These are phyloP conservation scores for Heliangelus exortis DNA, from an alignment of 2,797 vertebrate species.

Conservation along the genomic window DNA sequence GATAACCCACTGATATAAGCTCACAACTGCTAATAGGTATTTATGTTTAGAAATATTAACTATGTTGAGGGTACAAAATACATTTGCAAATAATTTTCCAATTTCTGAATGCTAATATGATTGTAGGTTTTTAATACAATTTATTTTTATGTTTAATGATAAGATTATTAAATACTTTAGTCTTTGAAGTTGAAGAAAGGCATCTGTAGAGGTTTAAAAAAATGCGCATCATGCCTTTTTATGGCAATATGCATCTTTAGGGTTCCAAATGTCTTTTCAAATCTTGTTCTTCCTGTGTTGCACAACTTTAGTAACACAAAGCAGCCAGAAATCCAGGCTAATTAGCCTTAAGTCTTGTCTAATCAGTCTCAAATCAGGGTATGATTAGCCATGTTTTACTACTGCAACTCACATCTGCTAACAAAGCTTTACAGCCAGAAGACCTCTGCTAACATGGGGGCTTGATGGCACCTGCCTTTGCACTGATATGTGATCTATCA, in stretches of 20 bases:
- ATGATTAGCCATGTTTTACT: slow-evolving; percentile 14
- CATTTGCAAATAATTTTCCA: neutral
- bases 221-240: neutral
- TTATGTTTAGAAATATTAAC: neutral
- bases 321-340: slow-evolving; percentile 31
- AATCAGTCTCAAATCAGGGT: slow-evolving; percentile 33
- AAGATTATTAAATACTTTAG: neutral
- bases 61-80: neutral
- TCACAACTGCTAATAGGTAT: neutral
- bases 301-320: neutral
- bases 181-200: neutral
- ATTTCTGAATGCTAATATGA: neutral
- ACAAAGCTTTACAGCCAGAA: neutral
- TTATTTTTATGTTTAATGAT: neutral
- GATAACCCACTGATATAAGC: neutral
- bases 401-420: neutral
- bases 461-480: neutral
- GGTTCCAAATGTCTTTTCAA: neutral
- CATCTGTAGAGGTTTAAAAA: neutral
- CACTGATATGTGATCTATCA: neutral
- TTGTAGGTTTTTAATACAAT: neutral
- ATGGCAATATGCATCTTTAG: neutral
- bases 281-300: neutral
- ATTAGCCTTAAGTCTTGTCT: slow-evolving; percentile 36
- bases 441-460: neutral